phyloP scores from a whole-genome alignment of 2,113 vertebrate species.

The Peromyscus leucopus region DNA sequence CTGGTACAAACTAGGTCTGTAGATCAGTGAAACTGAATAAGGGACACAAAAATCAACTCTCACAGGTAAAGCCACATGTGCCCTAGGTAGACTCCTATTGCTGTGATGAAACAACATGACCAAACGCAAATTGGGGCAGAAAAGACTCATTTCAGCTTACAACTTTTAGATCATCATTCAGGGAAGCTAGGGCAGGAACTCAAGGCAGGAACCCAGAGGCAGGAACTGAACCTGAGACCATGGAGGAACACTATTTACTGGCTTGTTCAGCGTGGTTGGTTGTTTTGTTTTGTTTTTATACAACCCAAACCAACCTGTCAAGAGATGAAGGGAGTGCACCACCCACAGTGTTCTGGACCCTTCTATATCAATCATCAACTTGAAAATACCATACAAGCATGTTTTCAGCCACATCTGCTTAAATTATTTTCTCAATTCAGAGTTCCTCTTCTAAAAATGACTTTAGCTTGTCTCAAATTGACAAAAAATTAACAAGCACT shows the following conservation, averaged over 20 bases:
- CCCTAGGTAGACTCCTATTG: background rate
- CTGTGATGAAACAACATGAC: background rate
- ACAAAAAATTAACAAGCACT: background rate
- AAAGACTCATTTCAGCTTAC: background rate
- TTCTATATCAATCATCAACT: background rate
- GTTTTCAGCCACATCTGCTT: background rate
- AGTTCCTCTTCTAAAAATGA: background rate
- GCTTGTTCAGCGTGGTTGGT: background rate
- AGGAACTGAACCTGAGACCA: background rate
- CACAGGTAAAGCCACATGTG: background rate
- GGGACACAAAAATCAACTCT: background rate
- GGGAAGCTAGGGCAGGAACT: background rate
- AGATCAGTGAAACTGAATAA: background rate
- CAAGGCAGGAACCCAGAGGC: background rate
- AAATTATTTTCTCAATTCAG: background rate
- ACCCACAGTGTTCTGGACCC: background rate
- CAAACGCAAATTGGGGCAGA: background rate
- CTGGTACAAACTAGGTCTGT: background rate
- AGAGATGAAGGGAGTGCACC: background rate
- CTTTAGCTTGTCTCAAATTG: background rate
- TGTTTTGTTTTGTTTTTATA: background rate
- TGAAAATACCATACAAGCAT: background rate
- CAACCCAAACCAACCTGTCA: background rate
- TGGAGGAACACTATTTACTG: background rate
- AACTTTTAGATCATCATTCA: background rate